Evolutionary conservation across 1,140 invertebrate species (phyloP), one percentile per base, ranked within the genome.

Genomic region (Matsumurasca onukii): DNA sequence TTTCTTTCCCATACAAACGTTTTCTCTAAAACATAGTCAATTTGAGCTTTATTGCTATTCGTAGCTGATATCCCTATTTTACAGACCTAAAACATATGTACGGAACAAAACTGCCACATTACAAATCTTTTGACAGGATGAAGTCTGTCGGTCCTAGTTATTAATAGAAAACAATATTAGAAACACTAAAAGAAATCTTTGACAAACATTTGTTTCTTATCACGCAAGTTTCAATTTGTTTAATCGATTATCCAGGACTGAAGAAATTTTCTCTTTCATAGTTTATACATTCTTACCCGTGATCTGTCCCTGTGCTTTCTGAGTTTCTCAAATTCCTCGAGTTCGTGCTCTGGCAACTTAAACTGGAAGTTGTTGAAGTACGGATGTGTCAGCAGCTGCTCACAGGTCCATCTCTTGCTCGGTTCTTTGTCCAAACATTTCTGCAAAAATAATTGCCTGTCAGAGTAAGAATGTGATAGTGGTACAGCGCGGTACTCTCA

Each of bases 401-500:
- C 92, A 80, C 95, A 93, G 0, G 92, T 92, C 89, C 91, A 93
- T 73, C 98, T 84, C 77, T 92, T 89, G 57, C 87, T 84, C 0
- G 97, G 97, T 81, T 99, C 95, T 81, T 95, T 96, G 76, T 97
- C 93, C 61, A 99, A 80, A 78, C 97, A 99, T 86, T 92, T 94
- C 89, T 95, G 79, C 20, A 81, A 80, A 39, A n/a, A n/a, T n/a
- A n/a, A n/a, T n/a, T n/a, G n/a, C n/a, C n/a, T n/a, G n/a, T n/a
- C n/a, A n/a, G n/a, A n/a, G n/a, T n/a, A n/a, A n/a, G n/a, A n/a
- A n/a, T n/a, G n/a, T n/a, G n/a, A n/a, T n/a, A n/a, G n/a, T n/a
- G n/a, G n/a, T n/a, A n/a, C n/a, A n/a, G n/a, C n/a, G n/a, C n/a
- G n/a, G n/a, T n/a, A n/a, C n/a, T n/a, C n/a, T n/a, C n/a, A n/a